Base-by-base conservation (phyloP, 2,888 invertebrate genomes). In the Bugula neritina region DNA sequence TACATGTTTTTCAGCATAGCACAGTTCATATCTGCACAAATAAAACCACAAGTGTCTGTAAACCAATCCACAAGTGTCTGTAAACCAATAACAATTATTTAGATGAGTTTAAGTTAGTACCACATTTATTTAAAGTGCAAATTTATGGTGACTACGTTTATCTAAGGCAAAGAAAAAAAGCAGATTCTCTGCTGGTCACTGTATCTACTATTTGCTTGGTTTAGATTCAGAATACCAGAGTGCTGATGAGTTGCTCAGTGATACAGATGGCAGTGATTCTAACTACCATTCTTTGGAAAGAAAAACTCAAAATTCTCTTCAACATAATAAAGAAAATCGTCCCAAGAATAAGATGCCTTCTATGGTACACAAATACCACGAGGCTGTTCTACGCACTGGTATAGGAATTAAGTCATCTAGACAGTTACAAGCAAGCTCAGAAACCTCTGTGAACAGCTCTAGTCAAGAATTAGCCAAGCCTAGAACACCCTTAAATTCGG, bases 341-440 rank as follows among this genome's bases (percentile, higher is more conserved):
- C 63, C 63, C 21, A 63, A 27, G 34, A 29, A 25, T 31, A 21
- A 27, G 10, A 29, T 63, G 10, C 63, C 63, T 5, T 31, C 63
- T n/a, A 63, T 63, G 63, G 31, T 63, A 63, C 63, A 63, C 63
- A 63, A 31, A 63, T 63, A 63, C 63, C 63, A 34, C 3, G 29
- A 27, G 2, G 63, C 63, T 25, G 63, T 31, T 31, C 27, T 63
- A 25, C 63, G 63, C 5, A 63, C 63, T 29, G 63, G 63, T 31
- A 31, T 63, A 29, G 21, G 10, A 5, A 10, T 31, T 5, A 34
- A 57, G 3, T 57, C 27, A 2, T 25, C 63, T 17, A 63, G 63
- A 17, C 43, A 43, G 17, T 17, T 10, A 17, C 43, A 43, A 43
- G 5, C 43, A 5, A 29, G 25, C 31, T 63, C 63, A 63, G 25